These are phyloP conservation scores for Criorhina ranunculi DNA, from an alignment of 2,888 invertebrate genomes.

Conservation along the genomic window DNA sequence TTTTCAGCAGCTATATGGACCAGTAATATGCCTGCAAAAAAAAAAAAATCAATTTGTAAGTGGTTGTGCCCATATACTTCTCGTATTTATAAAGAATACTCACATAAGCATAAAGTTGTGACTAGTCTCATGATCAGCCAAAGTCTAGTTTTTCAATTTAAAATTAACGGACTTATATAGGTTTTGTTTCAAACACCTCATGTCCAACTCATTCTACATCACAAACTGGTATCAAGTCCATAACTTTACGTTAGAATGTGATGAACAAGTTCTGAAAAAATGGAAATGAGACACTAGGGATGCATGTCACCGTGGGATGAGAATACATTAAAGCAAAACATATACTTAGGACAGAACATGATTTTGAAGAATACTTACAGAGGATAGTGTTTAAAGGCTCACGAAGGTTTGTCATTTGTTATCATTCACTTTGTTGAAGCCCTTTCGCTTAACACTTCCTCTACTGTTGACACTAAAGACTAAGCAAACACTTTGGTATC, in stretches of 20 bases:
- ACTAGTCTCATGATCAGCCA: conserved; percentile 49
- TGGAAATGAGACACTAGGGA: conserved; percentile 20
- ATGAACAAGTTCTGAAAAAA: conserved; percentile 15
- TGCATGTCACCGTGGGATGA: background rate
- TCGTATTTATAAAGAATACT: background rate
- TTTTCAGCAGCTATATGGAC: conserved; percentile 32
- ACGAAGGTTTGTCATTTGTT: too few relatives aligned
- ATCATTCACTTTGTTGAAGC: too few relatives aligned
- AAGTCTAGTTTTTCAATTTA: conserved; percentile 14
- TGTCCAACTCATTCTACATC: too few relatives aligned
- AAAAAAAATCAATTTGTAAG: background rate
- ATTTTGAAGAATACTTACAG: too few relatives aligned
- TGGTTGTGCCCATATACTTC: too few relatives aligned
- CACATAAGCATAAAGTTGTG: conserved; percentile 46
- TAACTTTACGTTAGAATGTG: conserved; percentile 9
- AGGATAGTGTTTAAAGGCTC: too few relatives aligned
- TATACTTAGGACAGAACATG: too few relatives aligned
- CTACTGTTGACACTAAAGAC: too few relatives aligned
- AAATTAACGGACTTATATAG: conserved; percentile 32
- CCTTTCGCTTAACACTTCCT: too few relatives aligned
- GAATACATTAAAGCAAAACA: background rate
- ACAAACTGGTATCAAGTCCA: background rate
- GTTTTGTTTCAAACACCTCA: background rate
- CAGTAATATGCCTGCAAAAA: conserved; percentile 27
- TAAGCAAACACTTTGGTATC: too few relatives aligned